Base-by-base conservation (phyloP, 1,140 invertebrate species). In the Drosophila kikkawai region DNA sequence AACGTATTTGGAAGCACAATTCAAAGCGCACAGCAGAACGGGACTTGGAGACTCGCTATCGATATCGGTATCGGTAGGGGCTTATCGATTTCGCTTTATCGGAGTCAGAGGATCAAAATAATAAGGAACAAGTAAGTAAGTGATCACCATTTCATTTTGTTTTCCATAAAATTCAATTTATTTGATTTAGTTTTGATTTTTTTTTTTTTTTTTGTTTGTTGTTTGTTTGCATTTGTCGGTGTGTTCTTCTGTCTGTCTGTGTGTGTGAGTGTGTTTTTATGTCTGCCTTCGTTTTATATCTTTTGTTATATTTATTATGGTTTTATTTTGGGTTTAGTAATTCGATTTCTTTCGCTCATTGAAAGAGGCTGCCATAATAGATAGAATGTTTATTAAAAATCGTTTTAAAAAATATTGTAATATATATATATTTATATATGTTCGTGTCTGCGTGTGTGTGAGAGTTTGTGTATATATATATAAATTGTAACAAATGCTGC, bases 1-100 rank as follows among this genome's bases (percentile, higher is more conserved):
- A 81, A 90, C 68, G 42, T 74, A 47, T 59, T 92, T 88, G 91
- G 87, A 92, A 92, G 91, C 91, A 92, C 91, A 92, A 92, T 92
- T 92, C 82, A 90, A 91, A 77, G 73, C 80, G 65, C 77, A 68
- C 67, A 80, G 70, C 67, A 73, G 55, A 73, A 47, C 70, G 69
- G 55, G 59, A 48, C 47, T 67, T 63, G 59, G 44, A 63, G 60
- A 58, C n/a, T 53, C 22, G 67, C 34, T 45, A 64, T 64, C 50
- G 22, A 17, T 34, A 41, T 42, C 61, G 74, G 5, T 34, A 34
- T n/a, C 58, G 44, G 9, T 15, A 19, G 13, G 32, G 32, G 13
- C 17, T n/a, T 39, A 56, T 63, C 59, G 59, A 22, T 26, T 34
- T 26, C 8, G 44, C 32, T 50, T 61, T n/a, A 34, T 57, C 63